These are phyloP conservation scores for Polietes domitor DNA, from an alignment of 2,888 invertebrate genomes.

Conservation along the genomic window DNA sequence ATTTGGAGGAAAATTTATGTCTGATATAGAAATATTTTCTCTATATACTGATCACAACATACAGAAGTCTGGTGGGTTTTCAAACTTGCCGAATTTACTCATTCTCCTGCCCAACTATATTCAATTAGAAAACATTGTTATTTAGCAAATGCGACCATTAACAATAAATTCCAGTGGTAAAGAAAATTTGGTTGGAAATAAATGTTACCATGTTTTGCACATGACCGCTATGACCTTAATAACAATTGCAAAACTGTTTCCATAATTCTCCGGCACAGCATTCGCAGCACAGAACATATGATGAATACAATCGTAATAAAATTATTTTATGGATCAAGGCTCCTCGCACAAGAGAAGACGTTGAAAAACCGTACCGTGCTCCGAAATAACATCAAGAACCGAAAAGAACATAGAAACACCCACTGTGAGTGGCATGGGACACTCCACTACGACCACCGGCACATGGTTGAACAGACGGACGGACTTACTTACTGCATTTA, in stretches of 20 bases:
- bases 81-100: too few species aligned
- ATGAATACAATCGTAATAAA: conserved; percentile 34
- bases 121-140: too few species aligned
- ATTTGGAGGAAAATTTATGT: background rate
- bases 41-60: background rate
- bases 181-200: conserved; percentile 39
- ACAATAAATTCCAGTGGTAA: conserved; percentile 36
- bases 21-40: background rate
- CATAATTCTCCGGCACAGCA: background rate
- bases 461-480: background rate
- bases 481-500: conserved; percentile 35
- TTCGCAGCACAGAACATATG: conserved; percentile 5
- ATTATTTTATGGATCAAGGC: conserved; percentile 15
- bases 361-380: background rate
- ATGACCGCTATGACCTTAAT: conserved; percentile 53
- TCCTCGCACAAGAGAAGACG: background rate
- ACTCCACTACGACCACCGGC: background rate
- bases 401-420: conserved; percentile 39
- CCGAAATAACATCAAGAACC: background rate
- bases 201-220: background rate
- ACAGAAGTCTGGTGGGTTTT: too few species aligned
- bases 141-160: background rate
- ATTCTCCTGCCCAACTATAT: too few species aligned
- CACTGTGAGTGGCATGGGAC: conserved; percentile 48
- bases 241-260: conserved; percentile 37